These are phyloP conservation scores for Berghia stephanieae DNA, from an alignment of 1,140 invertebrate genomes.

Conservation along the genomic window DNA sequence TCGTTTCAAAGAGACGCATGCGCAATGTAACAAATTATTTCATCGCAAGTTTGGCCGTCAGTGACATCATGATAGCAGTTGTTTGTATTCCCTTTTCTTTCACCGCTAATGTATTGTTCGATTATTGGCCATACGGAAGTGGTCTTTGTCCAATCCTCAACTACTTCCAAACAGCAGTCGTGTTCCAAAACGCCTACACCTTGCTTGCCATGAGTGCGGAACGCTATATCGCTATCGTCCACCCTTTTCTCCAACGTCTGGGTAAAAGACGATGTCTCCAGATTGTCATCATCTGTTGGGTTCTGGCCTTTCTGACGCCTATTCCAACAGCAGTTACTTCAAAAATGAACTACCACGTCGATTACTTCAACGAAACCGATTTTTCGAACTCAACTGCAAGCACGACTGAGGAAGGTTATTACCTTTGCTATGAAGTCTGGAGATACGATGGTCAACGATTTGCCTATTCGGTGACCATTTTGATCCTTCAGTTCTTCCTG, in stretches of 20 bases:
- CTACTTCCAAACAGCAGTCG: slow-evolving; percentile 92
- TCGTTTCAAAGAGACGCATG: slow-evolving; percentile 84
- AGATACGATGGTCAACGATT: slow-evolving; percentile 67
- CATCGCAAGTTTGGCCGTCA: slow-evolving; percentile 93
- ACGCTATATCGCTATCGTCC: slow-evolving; percentile 93
- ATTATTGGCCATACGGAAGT: slow-evolving; percentile 91
- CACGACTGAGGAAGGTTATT: slow-evolving; percentile 2
- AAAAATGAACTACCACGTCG: no score
- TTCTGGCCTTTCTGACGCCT: slow-evolving; percentile 80
- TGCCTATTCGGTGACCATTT: slow-evolving; percentile 80
- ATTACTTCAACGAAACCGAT: no score
- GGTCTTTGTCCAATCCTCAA: slow-evolving; percentile 85
- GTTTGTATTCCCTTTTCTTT: slow-evolving; percentile 94
- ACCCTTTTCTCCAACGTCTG: slow-evolving; percentile 82
- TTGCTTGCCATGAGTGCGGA: slow-evolving; percentile 95
- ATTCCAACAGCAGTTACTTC: slow-evolving; percentile 81
- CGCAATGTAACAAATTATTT: slow-evolving; percentile 95
- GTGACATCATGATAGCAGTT: slow-evolving; percentile 92
- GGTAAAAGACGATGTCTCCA: slow-evolving; percentile 77
- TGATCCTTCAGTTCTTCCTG: slow-evolving; percentile 86
- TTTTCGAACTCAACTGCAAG: no score
- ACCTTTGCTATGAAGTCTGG: slow-evolving; percentile 57
- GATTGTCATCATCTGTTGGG: slow-evolving; percentile 81
- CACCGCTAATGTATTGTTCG: slow-evolving; percentile 84
- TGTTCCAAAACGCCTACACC: slow-evolving; percentile 94